phyloP scores from a whole-genome alignment of 2,888 invertebrate species.

The Phanerotoma sp. region DNA sequence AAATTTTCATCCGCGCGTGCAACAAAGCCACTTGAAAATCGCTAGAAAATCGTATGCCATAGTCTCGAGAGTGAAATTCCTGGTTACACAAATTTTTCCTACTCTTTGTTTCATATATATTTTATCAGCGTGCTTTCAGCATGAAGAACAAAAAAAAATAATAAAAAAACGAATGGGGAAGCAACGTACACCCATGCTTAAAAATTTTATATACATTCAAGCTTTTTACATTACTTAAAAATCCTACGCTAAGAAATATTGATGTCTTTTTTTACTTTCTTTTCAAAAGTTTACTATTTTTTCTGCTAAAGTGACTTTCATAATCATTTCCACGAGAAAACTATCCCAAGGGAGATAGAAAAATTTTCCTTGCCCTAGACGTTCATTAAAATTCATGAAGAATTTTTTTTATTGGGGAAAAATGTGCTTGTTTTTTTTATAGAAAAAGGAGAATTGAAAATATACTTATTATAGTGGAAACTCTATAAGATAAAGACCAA shows the following conservation, averaged over 20 bases:
- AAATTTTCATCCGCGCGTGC: conserved; percentile 34
- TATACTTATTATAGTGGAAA: too few species aligned
- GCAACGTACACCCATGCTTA: conserved; percentile 12
- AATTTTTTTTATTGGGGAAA: too few species aligned
- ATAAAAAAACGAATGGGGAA: neutral
- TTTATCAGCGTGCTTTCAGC: neutral
- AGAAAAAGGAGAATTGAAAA: too few species aligned
- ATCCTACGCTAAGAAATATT: neutral
- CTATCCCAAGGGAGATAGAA: neutral
- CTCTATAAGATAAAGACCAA: too few species aligned
- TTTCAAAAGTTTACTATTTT: neutral
- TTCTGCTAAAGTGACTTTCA: neutral
- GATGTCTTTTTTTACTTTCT: conserved; percentile 1
- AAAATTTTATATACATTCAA: conserved; percentile 20
- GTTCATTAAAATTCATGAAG: neutral
- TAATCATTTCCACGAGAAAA: conserved; percentile 1
- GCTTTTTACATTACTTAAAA: conserved; percentile 22
- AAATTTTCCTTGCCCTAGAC: conserved; percentile 1
- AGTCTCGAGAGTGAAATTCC: conserved; percentile 13
- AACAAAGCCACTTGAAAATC: conserved; percentile 10
- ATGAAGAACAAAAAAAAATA: neutral
- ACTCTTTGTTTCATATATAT: conserved; percentile 1
- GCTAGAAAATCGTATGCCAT: conserved; percentile 6
- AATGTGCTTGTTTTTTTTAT: neutral
- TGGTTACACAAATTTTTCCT: conserved; percentile 10